Conservation (phyloP, 2,888 invertebrate species). For the Drosophila heteroneura region DNA sequence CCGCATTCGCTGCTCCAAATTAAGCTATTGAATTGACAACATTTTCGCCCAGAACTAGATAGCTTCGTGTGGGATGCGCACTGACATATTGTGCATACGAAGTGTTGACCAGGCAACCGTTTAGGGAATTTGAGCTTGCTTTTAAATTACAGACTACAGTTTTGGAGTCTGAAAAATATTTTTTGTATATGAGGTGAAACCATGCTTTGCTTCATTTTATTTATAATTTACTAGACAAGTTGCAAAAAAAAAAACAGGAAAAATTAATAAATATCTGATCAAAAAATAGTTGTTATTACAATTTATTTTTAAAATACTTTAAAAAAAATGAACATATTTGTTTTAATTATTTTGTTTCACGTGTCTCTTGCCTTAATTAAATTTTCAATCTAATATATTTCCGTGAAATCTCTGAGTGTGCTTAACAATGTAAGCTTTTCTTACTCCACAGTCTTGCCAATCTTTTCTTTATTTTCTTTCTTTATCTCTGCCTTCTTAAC, state of each 20-base stretch:
- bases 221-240: neutral
- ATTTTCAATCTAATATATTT: neutral
- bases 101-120: neutral
- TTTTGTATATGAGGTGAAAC: neutral
- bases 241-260: neutral
- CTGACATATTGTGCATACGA: neutral
- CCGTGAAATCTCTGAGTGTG: neutral
- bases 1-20: conserved; percentile 15
- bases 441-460: neutral
- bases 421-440: neutral
- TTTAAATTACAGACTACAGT: neutral
- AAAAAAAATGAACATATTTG: neutral
- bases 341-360: neutral
- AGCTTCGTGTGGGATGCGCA: neutral
- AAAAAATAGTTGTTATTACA: neutral
- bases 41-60: conserved; percentile 8
- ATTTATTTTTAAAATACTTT: neutral
- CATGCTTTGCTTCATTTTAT: neutral
- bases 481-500: neutral
- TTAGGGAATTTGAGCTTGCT: neutral
- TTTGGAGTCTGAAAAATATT: neutral
- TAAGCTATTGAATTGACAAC: conserved; percentile 24
- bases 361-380: neutral
- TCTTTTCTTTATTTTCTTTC: neutral
- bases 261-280: neutral